Evolutionary conservation across 2,888 invertebrate genomes (phyloP), one percentile per base, ranked within the genome.

Genomic region (Caenorhabditis auriculariae): DNA sequence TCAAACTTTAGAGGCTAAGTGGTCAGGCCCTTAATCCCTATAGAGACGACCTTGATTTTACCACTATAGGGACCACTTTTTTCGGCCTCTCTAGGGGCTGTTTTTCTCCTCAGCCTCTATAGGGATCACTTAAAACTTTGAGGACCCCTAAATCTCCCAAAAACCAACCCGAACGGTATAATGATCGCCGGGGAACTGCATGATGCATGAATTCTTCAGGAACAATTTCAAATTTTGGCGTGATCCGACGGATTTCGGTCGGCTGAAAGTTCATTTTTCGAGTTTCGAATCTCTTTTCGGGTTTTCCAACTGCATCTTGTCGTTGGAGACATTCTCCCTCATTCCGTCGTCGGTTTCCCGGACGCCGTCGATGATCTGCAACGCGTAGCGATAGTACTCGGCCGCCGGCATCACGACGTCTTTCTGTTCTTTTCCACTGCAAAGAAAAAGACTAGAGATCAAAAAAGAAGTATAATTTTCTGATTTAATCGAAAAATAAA

Each of bases 191-290:
- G 58, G 29, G 12, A 9, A 27, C 2, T 58, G 51, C 29, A 70
- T 35, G n/a, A 53, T 56, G 28, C 66, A 66, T 1, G 54, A 27
- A 27, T 67, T 63, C 51, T 71, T 73, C n/a, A 75, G 55, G 45
- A 70, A 72, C 12, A 75, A 53, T 28, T 63, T 62, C 28, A 75
- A 42, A 44, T 70, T 73, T 17, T 65, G 63, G 19, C 66, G 59
- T 1, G 69, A 47, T 7, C 60, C 62, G 2, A 52, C 17, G 26
- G 53, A 38, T 41, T 73, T 73, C 12, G 51, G 51, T 7, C 75
- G 75, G 37, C 72, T 70, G 66, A 26, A 74, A 56, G 27, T 26
- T 19, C 9, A 15, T 12, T 15, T 44, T 24, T 17, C 27, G 9
- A 44, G 15, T 23, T 12, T n/a, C 35, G 35, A 32, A 9, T 32